Evolutionary conservation across 64 coral and sea anemone species (phyloP).

Genomic region (Dendronephthya gigantea): DNA sequence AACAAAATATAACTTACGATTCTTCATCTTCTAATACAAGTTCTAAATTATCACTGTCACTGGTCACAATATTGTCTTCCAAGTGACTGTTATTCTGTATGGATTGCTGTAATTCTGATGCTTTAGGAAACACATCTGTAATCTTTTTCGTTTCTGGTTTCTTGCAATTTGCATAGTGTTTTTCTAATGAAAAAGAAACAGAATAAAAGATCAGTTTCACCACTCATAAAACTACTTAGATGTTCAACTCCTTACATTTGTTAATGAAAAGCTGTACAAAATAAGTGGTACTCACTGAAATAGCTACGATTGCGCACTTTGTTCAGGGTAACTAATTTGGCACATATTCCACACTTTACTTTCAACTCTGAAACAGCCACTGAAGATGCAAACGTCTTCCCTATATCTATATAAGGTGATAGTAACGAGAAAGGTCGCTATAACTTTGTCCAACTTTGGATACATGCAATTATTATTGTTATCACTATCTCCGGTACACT

Average conservation of each 20-base stretch:
- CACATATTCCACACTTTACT: slow-evolving; percentile 39
- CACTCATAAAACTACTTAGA: background rate
- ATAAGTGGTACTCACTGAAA: slow-evolving; percentile 36
- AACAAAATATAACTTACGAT: background rate
- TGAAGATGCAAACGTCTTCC: slow-evolving; percentile 21
- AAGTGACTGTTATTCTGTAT: background rate
- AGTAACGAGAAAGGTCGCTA: slow-evolving; percentile 16
- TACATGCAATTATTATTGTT: background rate
- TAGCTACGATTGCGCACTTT: slow-evolving; percentile 42
- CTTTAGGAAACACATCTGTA: slow-evolving; percentile 15
- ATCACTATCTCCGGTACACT: background rate
- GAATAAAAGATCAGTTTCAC: slow-evolving; percentile 10
- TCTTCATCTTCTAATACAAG: slow-evolving; percentile 19
- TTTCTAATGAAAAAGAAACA: slow-evolving; percentile 27
- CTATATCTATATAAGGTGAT: slow-evolving; percentile 31
- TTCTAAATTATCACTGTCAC: slow-evolving; percentile 17
- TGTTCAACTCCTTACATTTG: background rate
- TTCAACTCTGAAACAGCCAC: slow-evolving; percentile 29
- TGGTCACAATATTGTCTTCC: slow-evolving; percentile 6
- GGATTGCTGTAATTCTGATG: slow-evolving; percentile 16
- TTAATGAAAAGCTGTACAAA: slow-evolving; percentile 14
- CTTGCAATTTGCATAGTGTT: slow-evolving; percentile 27
- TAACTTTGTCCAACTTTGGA: background rate
- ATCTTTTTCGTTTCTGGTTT: slow-evolving; percentile 21
- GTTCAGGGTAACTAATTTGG: slow-evolving; percentile 38